Evolutionary conservation across 2,113 vertebrate genomes (phyloP), one percentile per base, ranked within the genome.

Genomic region (Stercorarius parasiticus): DNA sequence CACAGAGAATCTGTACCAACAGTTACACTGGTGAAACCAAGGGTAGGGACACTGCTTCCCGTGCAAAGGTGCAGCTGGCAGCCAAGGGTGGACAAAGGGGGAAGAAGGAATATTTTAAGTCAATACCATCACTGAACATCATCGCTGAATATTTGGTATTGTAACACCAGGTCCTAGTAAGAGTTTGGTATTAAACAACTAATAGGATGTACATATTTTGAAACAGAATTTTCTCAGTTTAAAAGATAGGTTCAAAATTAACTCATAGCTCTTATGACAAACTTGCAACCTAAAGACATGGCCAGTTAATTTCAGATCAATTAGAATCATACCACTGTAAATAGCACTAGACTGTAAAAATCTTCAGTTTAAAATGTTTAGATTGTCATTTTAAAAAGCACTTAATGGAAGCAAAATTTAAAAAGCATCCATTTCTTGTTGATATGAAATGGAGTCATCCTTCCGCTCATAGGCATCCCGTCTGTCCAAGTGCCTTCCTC

Each of bases 231-330:
- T 82, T 85, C 18, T 58, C 18, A 34, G 30, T 72, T 86, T 77
- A 83, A 80, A 88, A 27, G 3, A 6, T 7, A 86, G n/a, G 11
- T 79, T 15, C 74, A 27, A 86, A 84, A 47, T 5, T 5, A 26
- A 20, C 30, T 86, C 8, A 22, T 11, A 40, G 2, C 8, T 72
- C 43, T 67, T 49, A 30, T 3, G n/a, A 53, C 5, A 65, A 64
- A 81, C 11, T 42, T 52, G 26, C 18, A 69, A 52, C 34, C 42
- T 32, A 73, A 91, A 87, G 9, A 6, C 18, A 70, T 53, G 2
- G 11, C 5, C 15, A 10, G 3, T 30, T 84, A 49, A 43, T 62
- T 17, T 49, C 3, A 2, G 25, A 40, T 71, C 0, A 0, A 6
- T 67, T 50, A 49, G 38, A 76, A 67, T 38, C 65, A 62, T 20